phyloP scores from a whole-genome alignment of 2,888 invertebrate species.

The Diaprepes abbreviatus region DNA sequence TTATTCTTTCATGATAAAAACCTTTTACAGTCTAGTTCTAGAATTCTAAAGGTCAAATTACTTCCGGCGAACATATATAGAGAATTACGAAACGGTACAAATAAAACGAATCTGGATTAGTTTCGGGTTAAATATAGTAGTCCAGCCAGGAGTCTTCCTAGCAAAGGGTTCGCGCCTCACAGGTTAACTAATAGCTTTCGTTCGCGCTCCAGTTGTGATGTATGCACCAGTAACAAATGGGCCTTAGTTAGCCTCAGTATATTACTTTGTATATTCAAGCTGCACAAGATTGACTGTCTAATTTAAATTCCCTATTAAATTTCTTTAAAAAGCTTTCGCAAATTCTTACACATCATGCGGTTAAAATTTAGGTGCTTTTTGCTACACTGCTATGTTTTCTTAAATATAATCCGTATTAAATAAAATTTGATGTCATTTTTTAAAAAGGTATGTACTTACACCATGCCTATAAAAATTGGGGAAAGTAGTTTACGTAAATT shows the following conservation, averaged over 20 bases:
- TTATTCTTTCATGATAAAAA: too few relatives aligned
- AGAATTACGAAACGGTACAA: constrained; percentile 12
- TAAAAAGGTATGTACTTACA: too few relatives aligned
- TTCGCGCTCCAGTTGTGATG: constrained; percentile 28
- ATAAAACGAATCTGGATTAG: constrained; percentile 22
- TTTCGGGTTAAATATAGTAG: constrained; percentile 29
- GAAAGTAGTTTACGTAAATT: too few relatives aligned
- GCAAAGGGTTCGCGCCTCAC: constrained; percentile 26
- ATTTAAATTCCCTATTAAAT: background rate
- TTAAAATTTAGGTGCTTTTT: too few relatives aligned
- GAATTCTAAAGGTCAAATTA: constrained; percentile 12
- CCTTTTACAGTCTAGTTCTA: too few relatives aligned
- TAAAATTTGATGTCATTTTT: too few relatives aligned
- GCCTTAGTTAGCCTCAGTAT: constrained; percentile 16
- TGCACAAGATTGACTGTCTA: constrained; percentile 8
- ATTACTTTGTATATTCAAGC: constrained; percentile 2
- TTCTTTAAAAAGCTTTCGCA: too few relatives aligned
- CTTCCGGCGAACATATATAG: background rate
- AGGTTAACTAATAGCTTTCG: constrained; percentile 32
- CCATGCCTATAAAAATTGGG: too few relatives aligned
- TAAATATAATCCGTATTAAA: too few relatives aligned
- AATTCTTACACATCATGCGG: too few relatives aligned
- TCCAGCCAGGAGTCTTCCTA: constrained; percentile 1
- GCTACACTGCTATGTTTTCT: too few relatives aligned
- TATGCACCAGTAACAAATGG: constrained; percentile 33